Base-by-base conservation (phyloP, 2,113 vertebrate species). In the Paramormyrops kingsleyae region DNA sequence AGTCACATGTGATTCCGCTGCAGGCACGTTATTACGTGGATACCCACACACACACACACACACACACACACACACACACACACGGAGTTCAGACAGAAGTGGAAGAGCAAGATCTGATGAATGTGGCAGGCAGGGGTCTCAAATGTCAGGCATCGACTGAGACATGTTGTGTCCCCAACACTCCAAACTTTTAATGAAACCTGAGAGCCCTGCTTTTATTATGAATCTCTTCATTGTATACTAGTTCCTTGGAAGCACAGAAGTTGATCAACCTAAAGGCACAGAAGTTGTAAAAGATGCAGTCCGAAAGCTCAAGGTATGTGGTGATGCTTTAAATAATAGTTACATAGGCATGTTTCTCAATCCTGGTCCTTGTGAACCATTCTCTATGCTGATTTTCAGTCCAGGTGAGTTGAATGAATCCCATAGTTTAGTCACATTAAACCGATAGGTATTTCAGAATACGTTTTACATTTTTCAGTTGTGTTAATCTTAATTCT, bases 241-340 rank as follows among this genome's bases (percentile, higher is more conserved):
- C 87, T 93, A 99, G 98, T 99, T 99, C 94, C 98, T 99, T 88
- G 99, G 99, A 94, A 98, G 97, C 93, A 98, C 98, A 0, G 98
- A 99, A 94, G 99, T 99, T 91, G 99, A 99, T 62, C 97, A 98
- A 88, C 98, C 99, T 0, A 99, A 99, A 95, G 99, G 99, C 93
- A 99, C 99, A 1, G 99, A 99, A 93, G 96, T 99, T 80, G 99
- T 99, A 44, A 98, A 96, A 95, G 99, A 99, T 92, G 99, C 99
- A 42, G 99, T 99, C 50, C 96, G 99, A 91, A 99, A 99, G 92
- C 95, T 99, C 3, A 99, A 99, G 98, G 98, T 99, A 97, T 91
- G 93, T 35, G 19, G 1, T 62, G 49, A 88, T 88, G 39, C 27
- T 17, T 19, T 53, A 56, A 47, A 85, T 17, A 31, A 87, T 8